These are phyloP conservation scores for Drosophila erecta DNA, from an alignment of 1,140 invertebrate species.

Conservation along the genomic window DNA sequence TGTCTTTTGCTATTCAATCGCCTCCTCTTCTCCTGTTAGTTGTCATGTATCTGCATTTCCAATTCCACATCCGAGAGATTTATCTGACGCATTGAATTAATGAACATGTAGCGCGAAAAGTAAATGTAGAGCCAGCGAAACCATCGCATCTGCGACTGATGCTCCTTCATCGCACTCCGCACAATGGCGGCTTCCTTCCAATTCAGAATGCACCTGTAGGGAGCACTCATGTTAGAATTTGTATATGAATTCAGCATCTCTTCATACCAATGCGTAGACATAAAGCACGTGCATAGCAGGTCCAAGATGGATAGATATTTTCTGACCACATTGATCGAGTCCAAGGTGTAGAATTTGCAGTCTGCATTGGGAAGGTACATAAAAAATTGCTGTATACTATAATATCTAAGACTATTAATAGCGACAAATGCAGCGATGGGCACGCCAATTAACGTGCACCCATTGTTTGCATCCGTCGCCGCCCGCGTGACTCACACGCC, in stretches of 20 bases:
- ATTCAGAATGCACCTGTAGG: conserved; percentile 86
- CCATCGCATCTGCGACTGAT: conserved; percentile 96
- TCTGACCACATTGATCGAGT: conserved; percentile 92
- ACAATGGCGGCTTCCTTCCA: conserved; percentile 86
- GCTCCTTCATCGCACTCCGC: conserved; percentile 92
- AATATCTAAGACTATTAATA: conserved; percentile 63
- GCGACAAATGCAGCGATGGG: conserved; percentile 53
- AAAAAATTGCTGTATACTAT: conserved; percentile 56
- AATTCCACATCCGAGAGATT: conserved; percentile 90
- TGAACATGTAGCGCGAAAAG: conserved; percentile 95
- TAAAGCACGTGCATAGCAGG: conserved; percentile 90
- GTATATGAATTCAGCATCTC: not conserved
- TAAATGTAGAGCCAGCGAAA: conserved; percentile 95
- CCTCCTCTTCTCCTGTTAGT: conserved; percentile 40
- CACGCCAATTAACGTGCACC: conserved; percentile 73
- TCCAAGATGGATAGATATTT: conserved; percentile 95
- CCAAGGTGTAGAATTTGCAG: conserved; percentile 92
- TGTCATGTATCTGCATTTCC: conserved; percentile 90
- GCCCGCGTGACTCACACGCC: conserved; percentile 46
- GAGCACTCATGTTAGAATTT: not conserved
- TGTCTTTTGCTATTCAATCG: conserved; percentile 67
- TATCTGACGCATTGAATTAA: conserved; percentile 93
- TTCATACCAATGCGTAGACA: conserved; percentile 90
- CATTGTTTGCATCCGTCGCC: conserved; percentile 40
- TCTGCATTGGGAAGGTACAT: conserved; percentile 86